These are phyloP conservation scores for Meloidogyne chitwoodi DNA, from an alignment of 1,140 invertebrate genomes.

Conservation along the genomic window DNA sequence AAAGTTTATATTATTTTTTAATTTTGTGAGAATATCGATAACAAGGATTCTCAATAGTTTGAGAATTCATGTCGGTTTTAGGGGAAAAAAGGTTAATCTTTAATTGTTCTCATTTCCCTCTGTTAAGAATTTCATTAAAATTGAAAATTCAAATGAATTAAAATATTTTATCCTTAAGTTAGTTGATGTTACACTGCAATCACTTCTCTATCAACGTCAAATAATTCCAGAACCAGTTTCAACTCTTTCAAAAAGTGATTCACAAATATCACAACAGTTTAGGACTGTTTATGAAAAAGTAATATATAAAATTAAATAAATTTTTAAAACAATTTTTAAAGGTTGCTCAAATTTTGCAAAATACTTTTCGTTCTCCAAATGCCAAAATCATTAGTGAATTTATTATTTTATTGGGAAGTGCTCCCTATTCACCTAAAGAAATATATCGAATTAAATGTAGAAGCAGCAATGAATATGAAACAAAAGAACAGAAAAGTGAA, in stretches of 20 bases:
- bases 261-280: conserved; percentile 6
- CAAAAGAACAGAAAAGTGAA: not conserved
- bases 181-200: conserved; percentile 26
- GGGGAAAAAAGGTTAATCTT: too few relatives aligned
- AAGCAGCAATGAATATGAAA: not conserved
- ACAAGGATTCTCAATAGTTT: too few relatives aligned
- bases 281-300: conserved; percentile 9
- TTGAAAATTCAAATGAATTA: not conserved
- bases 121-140: too few relatives aligned
- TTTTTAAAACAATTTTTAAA: conserved; percentile 12
- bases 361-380: conserved; percentile 22
- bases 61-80: not conserved
- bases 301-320: not conserved
- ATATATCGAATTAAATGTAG: conserved; percentile 19
- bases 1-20: not conserved
- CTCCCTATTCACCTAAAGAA: conserved; percentile 28
- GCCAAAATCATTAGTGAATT: conserved; percentile 18
- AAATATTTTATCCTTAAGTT: not conserved
- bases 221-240: conserved; percentile 27
- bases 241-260: not conserved
- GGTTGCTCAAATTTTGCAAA: conserved; percentile 12
- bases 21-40: too few relatives aligned
- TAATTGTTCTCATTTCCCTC: too few relatives aligned
- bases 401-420: conserved; percentile 23
- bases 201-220: conserved; percentile 31